These are phyloP conservation scores for Myotis vivesi DNA, from an alignment of 2,797 vertebrate genomes.

Conservation along the genomic window DNA sequence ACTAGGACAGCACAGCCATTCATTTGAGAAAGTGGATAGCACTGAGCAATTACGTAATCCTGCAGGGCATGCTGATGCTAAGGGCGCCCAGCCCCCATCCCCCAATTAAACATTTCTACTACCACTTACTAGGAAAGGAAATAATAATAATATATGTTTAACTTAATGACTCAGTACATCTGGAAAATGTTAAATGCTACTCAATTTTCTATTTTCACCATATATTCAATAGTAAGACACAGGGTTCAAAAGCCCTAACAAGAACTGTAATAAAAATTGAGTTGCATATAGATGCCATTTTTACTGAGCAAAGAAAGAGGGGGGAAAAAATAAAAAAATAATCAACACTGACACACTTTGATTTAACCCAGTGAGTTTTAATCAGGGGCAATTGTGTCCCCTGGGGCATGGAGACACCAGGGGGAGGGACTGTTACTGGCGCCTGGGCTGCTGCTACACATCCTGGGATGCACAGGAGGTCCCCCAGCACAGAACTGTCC, in stretches of 20 bases:
- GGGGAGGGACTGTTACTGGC: not conserved
- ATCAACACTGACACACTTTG: not conserved
- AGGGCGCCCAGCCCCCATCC: not conserved
- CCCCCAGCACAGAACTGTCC: not conserved
- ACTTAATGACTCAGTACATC: not conserved
- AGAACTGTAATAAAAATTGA: not conserved
- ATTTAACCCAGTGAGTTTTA: not conserved
- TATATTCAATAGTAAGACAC: not conserved
- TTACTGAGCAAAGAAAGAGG: not conserved
- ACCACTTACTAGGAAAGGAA: not conserved
- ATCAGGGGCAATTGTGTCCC: not conserved
- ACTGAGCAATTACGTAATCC: constrained; percentile 11
- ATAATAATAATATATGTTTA: not conserved
- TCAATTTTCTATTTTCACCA: not conserved
- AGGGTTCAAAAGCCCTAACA: not conserved
- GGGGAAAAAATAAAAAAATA: not conserved
- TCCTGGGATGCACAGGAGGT: not conserved
- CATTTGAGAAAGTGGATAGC: constrained; percentile 58
- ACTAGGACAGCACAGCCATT: constrained; percentile 76
- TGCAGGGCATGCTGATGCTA: not conserved
- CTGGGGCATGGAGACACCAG: too few relatives aligned
- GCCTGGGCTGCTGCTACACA: not conserved
- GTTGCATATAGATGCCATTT: not conserved
- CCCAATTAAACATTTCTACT: not conserved
- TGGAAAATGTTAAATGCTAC: not conserved